Evolutionary conservation across 2,888 invertebrate species (phyloP).

Genomic region (Strigamia crassipes): DNA sequence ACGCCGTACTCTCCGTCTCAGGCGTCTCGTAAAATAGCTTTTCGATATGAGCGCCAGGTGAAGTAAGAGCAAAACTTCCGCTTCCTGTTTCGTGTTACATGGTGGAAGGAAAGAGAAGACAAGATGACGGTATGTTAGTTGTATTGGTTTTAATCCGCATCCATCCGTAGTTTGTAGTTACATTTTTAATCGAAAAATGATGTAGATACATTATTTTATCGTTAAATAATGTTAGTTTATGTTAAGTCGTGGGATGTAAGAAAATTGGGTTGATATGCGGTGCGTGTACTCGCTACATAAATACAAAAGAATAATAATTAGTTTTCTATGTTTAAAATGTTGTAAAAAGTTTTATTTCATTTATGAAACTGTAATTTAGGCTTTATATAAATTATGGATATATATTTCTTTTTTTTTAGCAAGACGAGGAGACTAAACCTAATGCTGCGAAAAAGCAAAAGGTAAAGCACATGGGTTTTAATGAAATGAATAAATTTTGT

Average conservation of each 20-base stretch:
- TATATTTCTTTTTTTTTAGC: background rate
- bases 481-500: background rate
- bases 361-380: background rate
- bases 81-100: background rate
- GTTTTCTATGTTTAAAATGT: background rate
- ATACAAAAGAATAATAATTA: background rate
- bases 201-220: background rate
- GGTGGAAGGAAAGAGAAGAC: background rate
- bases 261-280: background rate
- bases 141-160: background rate
- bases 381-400: no score
- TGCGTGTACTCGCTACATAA: background rate
- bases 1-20: background rate
- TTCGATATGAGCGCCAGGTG: background rate
- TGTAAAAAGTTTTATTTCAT: background rate
- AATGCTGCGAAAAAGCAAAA: background rate
- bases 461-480: background rate
- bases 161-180: background rate
- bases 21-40: background rate
- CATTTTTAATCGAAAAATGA: background rate
- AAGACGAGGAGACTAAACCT: background rate
- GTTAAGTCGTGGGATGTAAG: background rate
- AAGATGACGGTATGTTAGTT: background rate
- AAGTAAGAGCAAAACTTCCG: background rate
- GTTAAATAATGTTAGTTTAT: background rate